phyloP scores from a whole-genome alignment of 2,888 invertebrate species.

The Cephus pygmeus region DNA sequence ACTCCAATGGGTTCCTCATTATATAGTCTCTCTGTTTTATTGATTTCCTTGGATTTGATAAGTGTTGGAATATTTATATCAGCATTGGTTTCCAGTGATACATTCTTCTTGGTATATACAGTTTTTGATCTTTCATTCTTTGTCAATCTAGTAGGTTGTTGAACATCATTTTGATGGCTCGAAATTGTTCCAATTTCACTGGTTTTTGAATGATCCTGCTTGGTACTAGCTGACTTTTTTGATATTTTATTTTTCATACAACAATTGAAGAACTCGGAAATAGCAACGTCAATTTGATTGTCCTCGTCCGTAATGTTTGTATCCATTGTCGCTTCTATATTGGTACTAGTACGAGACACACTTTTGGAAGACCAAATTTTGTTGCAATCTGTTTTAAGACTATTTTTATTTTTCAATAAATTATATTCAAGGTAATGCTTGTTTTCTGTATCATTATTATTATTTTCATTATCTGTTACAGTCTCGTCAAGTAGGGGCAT shows the following conservation, averaged over 20 bases:
- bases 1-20: background rate
- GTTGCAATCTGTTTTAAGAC: background rate
- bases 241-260: background rate
- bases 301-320: background rate
- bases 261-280: background rate
- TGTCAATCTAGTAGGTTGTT: background rate
- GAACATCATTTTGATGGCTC: background rate
- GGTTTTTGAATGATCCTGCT: background rate
- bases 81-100: background rate
- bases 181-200: background rate
- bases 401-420: background rate
- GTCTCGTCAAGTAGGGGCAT: background rate
- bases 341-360: background rate
- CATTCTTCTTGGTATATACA: background rate
- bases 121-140: background rate
- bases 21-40: background rate
- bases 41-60: background rate
- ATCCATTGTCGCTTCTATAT: background rate
- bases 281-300: background rate
- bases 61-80: background rate
- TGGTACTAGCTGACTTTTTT: background rate
- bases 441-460: background rate
- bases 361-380: background rate
- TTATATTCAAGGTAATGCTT: background rate
- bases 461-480: background rate